Percentiles rank a stretch among this genome's conserved stretches.
Evolutionary conservation across 2,797 vertebrate genomes (phyloP).

Genomic region (Perodicticus potto): DNA sequence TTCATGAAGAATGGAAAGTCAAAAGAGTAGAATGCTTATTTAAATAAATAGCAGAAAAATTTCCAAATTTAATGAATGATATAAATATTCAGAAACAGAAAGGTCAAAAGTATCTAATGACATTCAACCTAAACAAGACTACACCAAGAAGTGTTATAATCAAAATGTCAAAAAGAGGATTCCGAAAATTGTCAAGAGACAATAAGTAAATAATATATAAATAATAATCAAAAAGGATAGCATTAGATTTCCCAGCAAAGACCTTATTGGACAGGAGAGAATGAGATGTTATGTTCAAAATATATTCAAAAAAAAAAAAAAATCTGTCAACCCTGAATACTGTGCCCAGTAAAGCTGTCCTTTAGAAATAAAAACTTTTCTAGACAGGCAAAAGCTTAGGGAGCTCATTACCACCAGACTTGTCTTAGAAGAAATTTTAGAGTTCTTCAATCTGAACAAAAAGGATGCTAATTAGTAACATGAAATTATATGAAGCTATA

Average conservation of each 20-base stretch:
- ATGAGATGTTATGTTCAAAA: not conserved
- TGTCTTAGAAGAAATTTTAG: not conserved
- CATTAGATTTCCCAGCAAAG: not conserved
- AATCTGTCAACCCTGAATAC: not conserved
- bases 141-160: not conserved
- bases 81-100: not conserved
- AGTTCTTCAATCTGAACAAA: not conserved
- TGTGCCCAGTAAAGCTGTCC: not conserved
- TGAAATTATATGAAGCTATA: not conserved
- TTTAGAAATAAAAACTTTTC: not conserved
- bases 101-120: not conserved
- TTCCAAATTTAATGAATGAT: not conserved
- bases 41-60: not conserved
- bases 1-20: not conserved
- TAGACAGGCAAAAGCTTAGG: not conserved
- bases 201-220: not conserved
- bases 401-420: not conserved
- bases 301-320: not conserved
- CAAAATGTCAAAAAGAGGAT: not conserved
- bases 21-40: not conserved
- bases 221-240: not conserved
- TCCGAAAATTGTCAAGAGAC: not conserved
- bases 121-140: not conserved
- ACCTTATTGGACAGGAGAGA: not conserved
- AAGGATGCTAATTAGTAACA: not conserved